These are phyloP conservation scores for Zaprionus africanus DNA, from an alignment of 1,140 invertebrate species.

Conservation along the genomic window DNA sequence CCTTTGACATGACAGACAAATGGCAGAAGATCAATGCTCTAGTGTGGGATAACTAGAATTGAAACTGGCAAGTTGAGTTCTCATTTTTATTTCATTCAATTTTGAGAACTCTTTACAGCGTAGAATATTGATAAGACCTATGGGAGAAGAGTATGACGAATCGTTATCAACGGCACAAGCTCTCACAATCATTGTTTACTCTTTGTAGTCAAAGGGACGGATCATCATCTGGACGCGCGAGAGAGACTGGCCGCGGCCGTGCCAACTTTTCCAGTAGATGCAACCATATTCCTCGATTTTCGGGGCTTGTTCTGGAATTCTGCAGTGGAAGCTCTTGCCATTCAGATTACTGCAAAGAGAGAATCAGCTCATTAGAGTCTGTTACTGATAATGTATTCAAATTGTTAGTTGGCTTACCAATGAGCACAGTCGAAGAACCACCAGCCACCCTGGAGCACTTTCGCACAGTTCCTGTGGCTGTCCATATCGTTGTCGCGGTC, in stretches of 20 bases:
- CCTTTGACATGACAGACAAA: constrained; percentile 47
- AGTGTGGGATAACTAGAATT: constrained; percentile 41
- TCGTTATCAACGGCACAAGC: no score
- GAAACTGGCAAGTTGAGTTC: constrained; percentile 16
- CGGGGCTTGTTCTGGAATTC: not conserved
- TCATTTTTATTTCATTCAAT: not conserved
- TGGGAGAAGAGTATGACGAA: no score
- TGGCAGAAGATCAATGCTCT: not conserved
- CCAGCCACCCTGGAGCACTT: constrained; percentile 1
- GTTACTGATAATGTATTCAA: not conserved
- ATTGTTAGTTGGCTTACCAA: not conserved
- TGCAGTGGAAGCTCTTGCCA: not conserved
- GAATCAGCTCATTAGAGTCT: not conserved
- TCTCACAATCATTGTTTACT: no score
- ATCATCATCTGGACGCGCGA: not conserved
- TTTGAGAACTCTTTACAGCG: no score
- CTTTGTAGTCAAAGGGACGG: not conserved
- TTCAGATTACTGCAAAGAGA: constrained; percentile 1
- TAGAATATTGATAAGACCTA: no score
- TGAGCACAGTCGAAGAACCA: constrained; percentile 4
- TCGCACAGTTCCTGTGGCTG: not conserved
- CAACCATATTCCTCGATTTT: not conserved
- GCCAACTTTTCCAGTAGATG: not conserved
- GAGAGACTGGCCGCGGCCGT: not conserved
- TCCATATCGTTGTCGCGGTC: constrained; percentile 3